phyloP scores from a whole-genome alignment of 2,888 invertebrate species.

The Aethes cnicana region DNA sequence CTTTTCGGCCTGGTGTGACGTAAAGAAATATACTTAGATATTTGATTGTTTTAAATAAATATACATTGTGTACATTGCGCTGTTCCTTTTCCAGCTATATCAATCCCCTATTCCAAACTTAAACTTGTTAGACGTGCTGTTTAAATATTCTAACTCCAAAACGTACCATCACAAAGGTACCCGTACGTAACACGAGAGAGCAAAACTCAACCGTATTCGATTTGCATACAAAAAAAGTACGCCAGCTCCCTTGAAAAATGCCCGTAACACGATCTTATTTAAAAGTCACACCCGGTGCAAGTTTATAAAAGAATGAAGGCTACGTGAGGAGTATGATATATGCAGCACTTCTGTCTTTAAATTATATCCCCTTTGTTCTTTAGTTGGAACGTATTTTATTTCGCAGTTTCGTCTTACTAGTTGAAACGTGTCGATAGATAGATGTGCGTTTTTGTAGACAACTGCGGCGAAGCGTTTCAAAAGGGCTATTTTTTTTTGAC shows the following conservation, averaged over 20 bases:
- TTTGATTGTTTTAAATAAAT: no score
- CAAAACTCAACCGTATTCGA: constrained; percentile 45
- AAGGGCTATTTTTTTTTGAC: no score
- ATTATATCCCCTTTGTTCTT: constrained; percentile 39
- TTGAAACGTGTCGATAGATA: not conserved
- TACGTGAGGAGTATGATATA: constrained; percentile 46
- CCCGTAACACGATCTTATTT: constrained; percentile 63
- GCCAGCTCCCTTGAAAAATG: constrained; percentile 49
- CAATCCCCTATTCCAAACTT: no score
- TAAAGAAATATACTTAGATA: no score
- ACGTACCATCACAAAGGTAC: constrained; percentile 27
- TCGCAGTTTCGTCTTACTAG: constrained; percentile 18
- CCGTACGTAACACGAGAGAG: constrained; percentile 31
- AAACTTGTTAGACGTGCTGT: not conserved
- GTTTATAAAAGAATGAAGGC: constrained; percentile 50
- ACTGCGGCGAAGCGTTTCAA: no score
- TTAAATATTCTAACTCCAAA: constrained; percentile 11
- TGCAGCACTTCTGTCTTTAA: constrained; percentile 44
- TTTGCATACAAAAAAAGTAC: constrained; percentile 67
- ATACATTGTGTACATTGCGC: no score
- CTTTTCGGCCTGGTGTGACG: no score
- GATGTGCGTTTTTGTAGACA: not conserved
- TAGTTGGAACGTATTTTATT: constrained; percentile 20
- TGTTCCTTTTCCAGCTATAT: no score
- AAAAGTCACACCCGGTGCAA: constrained; percentile 63